phyloP scores from a whole-genome alignment of 1,140 invertebrate species.

The Odontomachus brunneus region DNA sequence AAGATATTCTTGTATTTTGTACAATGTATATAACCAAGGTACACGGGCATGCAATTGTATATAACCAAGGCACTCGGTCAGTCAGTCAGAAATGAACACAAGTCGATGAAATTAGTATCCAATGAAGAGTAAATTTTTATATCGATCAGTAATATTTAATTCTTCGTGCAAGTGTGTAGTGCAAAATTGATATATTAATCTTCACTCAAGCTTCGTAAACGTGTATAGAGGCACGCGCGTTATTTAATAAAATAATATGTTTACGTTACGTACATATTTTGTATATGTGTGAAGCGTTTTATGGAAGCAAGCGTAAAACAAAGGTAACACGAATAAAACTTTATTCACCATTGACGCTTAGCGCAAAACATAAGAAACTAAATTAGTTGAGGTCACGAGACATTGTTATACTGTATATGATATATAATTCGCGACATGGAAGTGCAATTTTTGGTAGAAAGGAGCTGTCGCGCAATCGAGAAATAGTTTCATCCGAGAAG shows the following conservation, averaged over 20 bases:
- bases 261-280: slow-evolving; percentile 10
- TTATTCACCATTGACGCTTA: slow-evolving; percentile 42
- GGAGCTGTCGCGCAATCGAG: slow-evolving; percentile 52
- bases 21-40: background rate
- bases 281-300: background rate
- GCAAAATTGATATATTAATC: slow-evolving; percentile 13
- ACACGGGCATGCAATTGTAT: slow-evolving; percentile 30
- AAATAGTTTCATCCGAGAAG: slow-evolving; percentile 89
- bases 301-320: background rate
- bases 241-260: background rate
- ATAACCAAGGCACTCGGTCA: background rate
- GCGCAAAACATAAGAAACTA: slow-evolving; percentile 38
- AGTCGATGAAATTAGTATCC: slow-evolving; percentile 66
- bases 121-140: background rate
- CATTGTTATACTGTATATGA: background rate
- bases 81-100: slow-evolving; percentile 10
- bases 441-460: slow-evolving; percentile 66
- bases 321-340: slow-evolving; percentile 21
- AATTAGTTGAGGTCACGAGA: slow-evolving; percentile 28
- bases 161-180: slow-evolving; percentile 4
- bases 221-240: background rate
- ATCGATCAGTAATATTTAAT: slow-evolving; percentile 22
- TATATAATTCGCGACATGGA: slow-evolving; percentile 41
- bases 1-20: slow-evolving; percentile 55
- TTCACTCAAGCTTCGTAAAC: background rate